A percentile compares a stretch with the other conserved stretches of the same genome.
Evolutionary conservation across 1,140 invertebrate genomes (phyloP).

Genomic region (Temnothorax curvispinosus): DNA sequence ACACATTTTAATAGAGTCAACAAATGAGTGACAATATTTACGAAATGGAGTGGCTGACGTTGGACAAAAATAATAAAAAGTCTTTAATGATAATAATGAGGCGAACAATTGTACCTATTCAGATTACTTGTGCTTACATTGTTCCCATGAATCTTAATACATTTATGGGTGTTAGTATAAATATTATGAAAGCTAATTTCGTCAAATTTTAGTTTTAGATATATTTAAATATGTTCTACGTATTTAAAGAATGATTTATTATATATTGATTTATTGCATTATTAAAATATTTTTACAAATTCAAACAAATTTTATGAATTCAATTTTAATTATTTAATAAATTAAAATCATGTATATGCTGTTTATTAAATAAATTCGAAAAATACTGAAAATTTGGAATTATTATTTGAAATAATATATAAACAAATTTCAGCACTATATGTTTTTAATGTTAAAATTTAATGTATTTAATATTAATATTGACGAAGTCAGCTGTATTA

Average conservation of each 20-base stretch:
- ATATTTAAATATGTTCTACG: no score
- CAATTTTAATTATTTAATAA: no score
- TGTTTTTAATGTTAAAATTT: not conserved
- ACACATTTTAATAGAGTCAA: slow-evolving; percentile 36
- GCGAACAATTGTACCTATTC: slow-evolving; percentile 49
- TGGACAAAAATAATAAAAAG: not conserved
- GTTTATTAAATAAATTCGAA: no score
- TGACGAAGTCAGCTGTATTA: not conserved
- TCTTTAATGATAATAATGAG: slow-evolving; percentile 50
- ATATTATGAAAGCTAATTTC: not conserved
- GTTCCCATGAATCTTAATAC: slow-evolving; percentile 52
- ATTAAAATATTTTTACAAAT: no score
- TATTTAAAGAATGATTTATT: no score
- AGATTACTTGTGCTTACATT: slow-evolving; percentile 21
- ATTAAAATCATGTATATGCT: no score
- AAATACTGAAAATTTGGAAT: no score
- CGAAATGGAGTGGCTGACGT: slow-evolving; percentile 16
- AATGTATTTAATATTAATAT: not conserved
- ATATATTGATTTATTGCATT: no score
- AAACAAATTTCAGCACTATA: not conserved
- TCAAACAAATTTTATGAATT: no score
- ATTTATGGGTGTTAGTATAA: slow-evolving; percentile 59
- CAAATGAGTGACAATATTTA: slow-evolving; percentile 23
- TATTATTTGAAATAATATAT: no score
- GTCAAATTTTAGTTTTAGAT: no score